Percentiles rank a stretch among this genome's conserved stretches.
phyloP scores from a whole-genome alignment of 2,797 vertebrate species.

The Sandelia bainsii region DNA sequence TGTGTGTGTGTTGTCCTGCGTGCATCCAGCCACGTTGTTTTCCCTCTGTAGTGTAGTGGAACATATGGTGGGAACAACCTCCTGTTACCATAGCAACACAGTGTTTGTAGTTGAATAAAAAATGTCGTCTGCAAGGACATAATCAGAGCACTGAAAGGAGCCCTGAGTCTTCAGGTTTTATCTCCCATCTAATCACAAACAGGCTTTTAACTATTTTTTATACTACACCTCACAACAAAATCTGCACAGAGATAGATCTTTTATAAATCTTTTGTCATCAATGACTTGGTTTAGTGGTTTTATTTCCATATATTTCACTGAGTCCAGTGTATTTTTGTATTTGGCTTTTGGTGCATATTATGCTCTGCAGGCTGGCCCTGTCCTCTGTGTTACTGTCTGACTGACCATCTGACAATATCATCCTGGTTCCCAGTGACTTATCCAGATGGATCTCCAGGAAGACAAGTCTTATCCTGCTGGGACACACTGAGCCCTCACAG shows the following conservation, averaged over 20 bases:
- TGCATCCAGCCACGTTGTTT: constrained; percentile 21
- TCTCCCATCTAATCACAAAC: neutral
- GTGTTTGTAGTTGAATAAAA: constrained; percentile 66
- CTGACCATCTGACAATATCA: constrained; percentile 46
- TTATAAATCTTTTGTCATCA: neutral
- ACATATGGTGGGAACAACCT: constrained; percentile 75
- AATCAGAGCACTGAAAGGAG: constrained; percentile 21
- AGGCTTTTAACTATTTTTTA: neutral
- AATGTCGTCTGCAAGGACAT: constrained; percentile 49
- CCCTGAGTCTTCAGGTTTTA: constrained; percentile 10
- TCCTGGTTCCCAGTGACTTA: constrained; percentile 44
- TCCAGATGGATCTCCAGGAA: constrained; percentile 62
- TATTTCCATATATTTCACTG: neutral
- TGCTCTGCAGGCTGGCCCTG: neutral
- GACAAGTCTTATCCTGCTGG: constrained; percentile 60
- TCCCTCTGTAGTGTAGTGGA: constrained; percentile 54
- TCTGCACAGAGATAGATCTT: neutral
- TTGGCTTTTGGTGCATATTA: neutral
- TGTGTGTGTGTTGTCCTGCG: constrained; percentile 35
- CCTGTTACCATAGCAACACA: constrained; percentile 80
- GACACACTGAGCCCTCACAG: constrained; percentile 38
- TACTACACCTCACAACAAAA: neutral
- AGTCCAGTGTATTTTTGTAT: neutral
- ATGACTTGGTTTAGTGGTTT: neutral
- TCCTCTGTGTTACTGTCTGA: constrained; percentile 21